A percentile compares a stretch with the other conserved stretches of the same genome.
These are phyloP conservation scores for Theretra japonica DNA, from an alignment of 2,888 invertebrate genomes.

Conservation along the genomic window DNA sequence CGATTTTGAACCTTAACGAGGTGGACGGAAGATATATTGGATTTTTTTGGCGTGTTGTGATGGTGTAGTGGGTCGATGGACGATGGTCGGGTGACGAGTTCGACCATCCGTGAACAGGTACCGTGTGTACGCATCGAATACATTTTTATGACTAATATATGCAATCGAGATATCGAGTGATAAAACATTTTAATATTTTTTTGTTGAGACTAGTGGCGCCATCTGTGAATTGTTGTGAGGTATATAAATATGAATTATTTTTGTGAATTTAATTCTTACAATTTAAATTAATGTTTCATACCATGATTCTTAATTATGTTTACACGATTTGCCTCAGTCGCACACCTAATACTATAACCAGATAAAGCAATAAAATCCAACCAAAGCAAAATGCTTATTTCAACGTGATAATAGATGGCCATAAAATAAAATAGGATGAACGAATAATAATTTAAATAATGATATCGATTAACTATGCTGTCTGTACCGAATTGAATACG, in stretches of 20 bases:
- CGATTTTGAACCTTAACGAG: slow-evolving; percentile 40
- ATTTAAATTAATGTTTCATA: too few species aligned
- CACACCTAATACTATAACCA: too few species aligned
- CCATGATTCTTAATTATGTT: too few species aligned
- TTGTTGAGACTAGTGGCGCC: background rate
- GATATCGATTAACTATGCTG: too few species aligned
- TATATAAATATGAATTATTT: background rate
- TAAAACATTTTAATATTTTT: background rate
- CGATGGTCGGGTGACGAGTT: slow-evolving; percentile 66
- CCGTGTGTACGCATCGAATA: slow-evolving; percentile 53
- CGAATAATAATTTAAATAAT: too few species aligned
- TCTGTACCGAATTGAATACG: too few species aligned
- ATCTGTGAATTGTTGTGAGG: background rate
- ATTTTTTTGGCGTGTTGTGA: slow-evolving; percentile 42
- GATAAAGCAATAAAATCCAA: too few species aligned
- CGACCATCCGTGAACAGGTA: slow-evolving; percentile 73
- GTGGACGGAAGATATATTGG: slow-evolving; percentile 34
- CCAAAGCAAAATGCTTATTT: too few species aligned
- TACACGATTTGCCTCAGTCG: too few species aligned
- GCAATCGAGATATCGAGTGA: background rate
- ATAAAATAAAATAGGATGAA: too few species aligned
- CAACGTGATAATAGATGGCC: too few species aligned
- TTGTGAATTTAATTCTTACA: too few species aligned
- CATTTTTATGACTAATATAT: slow-evolving; percentile 11
- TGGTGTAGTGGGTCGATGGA: slow-evolving; percentile 59